Evolutionary conservation across 1,140 invertebrate species (phyloP).

Genomic region (Eriocheir sinensis): DNA sequence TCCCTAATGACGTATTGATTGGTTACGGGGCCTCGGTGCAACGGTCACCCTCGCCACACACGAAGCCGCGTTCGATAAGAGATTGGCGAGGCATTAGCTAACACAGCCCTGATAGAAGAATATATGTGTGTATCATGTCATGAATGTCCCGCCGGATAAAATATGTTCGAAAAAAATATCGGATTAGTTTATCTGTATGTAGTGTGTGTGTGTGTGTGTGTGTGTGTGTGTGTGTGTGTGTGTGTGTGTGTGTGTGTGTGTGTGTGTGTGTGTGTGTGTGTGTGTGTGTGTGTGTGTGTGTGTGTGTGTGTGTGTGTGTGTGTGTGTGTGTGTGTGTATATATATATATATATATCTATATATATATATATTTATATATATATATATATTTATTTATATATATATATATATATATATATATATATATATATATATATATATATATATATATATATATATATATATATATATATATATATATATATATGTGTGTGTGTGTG

Average conservation of each 20-base stretch:
- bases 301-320: no score
- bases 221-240: conserved; percentile 15
- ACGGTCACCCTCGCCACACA: not conserved
- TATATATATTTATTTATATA: not conserved
- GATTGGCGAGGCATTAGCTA: not conserved
- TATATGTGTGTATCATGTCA: not conserved
- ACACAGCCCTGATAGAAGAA: not conserved
- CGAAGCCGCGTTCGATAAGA: not conserved
- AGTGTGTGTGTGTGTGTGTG: not conserved
- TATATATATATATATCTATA: no score
- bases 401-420: conserved; percentile 16
- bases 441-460: conserved; percentile 40
- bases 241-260: no score
- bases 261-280: no score
- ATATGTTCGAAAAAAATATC: not conserved
- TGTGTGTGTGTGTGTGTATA: not conserved
- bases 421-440: conserved; percentile 41
- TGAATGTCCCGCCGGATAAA: not conserved
- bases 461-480: not conserved
- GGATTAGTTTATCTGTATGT: conserved; percentile 1
- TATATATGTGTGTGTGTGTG: not conserved
- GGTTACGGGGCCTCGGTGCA: not conserved
- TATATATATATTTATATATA: not conserved
- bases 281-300: no score
- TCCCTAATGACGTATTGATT: conserved; percentile 8